phyloP scores from a whole-genome alignment of 2,797 vertebrate genomes.

The Anguilla obscura region DNA sequence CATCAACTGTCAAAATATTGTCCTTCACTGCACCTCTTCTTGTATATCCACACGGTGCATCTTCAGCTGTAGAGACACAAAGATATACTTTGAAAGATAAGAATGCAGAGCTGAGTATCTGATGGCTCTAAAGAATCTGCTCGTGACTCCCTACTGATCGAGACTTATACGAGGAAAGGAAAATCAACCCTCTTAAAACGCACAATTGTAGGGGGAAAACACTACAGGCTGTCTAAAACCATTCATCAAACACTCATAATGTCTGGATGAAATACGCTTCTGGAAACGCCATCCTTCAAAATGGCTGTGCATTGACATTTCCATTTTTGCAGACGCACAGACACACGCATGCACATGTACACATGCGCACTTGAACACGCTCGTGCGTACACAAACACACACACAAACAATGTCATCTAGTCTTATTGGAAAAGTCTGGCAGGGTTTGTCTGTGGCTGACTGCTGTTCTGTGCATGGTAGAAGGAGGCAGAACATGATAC shows the following conservation, averaged over 20 bases:
- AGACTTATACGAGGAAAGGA: background rate
- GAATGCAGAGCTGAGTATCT: background rate
- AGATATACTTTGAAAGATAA: background rate
- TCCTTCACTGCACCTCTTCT: background rate
- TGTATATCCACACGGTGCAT: background rate
- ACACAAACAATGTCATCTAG: background rate
- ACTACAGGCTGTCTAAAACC: background rate
- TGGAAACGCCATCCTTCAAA: conserved; percentile 33
- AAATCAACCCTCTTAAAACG: background rate
- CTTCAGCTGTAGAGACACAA: background rate
- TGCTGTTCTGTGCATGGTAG: background rate
- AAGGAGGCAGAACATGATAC: background rate
- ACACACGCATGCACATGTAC: background rate
- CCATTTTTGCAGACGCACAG: conserved; percentile 21
- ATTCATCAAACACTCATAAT: conserved; percentile 25
- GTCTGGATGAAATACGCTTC: conserved; percentile 22
- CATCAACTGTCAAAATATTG: background rate
- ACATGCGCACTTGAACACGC: background rate
- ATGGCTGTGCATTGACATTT: conserved; percentile 11
- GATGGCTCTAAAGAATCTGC: background rate
- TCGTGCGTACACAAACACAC: background rate
- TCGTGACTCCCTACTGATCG: background rate
- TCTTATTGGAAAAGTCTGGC: background rate
- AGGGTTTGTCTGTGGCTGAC: background rate
- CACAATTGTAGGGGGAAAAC: background rate